Percentiles rank a stretch among this genome's conserved stretches.
phyloP scores from a whole-genome alignment of 2,797 vertebrate genomes.

The Bradypodion ventrale region DNA sequence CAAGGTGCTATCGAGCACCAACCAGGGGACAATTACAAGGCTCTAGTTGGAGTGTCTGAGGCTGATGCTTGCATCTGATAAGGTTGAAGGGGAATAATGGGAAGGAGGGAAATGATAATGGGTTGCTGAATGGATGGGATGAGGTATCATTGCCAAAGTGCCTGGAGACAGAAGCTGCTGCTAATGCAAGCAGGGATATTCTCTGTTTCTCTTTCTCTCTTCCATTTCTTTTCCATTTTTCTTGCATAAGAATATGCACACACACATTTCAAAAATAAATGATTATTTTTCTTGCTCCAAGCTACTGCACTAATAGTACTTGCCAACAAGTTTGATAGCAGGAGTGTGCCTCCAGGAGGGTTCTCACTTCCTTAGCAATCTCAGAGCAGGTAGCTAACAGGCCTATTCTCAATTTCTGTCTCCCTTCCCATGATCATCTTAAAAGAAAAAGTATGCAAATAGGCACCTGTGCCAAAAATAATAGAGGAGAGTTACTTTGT shows the following conservation, averaged over 20 bases:
- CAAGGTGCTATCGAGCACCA: constrained; percentile 98
- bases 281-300: constrained; percentile 83
- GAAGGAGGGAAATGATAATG: constrained; percentile 90
- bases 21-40: constrained; percentile 97
- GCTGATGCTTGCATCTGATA: constrained; percentile 90
- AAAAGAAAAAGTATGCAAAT: constrained; percentile 1
- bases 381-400: constrained; percentile 11
- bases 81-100: constrained; percentile 87
- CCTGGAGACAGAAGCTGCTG: constrained; percentile 91
- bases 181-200: constrained; percentile 83
- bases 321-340: constrained; percentile 37
- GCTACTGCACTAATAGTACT: constrained; percentile 66
- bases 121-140: constrained; percentile 91
- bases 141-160: constrained; percentile 89
- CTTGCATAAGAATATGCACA: constrained; percentile 84
- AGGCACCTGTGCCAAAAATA: neutral
- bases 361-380: constrained; percentile 31
- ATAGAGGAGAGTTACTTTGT: neutral
- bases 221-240: constrained; percentile 77
- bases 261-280: constrained; percentile 81
- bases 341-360: constrained; percentile 46
- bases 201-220: constrained; percentile 34
- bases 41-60: constrained; percentile 85
- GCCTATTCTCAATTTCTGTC: neutral
- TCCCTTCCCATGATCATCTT: neutral